These are phyloP conservation scores for Spatulosminthurus flaviceps DNA, from an alignment of 2,888 invertebrate species.

Conservation along the genomic window DNA sequence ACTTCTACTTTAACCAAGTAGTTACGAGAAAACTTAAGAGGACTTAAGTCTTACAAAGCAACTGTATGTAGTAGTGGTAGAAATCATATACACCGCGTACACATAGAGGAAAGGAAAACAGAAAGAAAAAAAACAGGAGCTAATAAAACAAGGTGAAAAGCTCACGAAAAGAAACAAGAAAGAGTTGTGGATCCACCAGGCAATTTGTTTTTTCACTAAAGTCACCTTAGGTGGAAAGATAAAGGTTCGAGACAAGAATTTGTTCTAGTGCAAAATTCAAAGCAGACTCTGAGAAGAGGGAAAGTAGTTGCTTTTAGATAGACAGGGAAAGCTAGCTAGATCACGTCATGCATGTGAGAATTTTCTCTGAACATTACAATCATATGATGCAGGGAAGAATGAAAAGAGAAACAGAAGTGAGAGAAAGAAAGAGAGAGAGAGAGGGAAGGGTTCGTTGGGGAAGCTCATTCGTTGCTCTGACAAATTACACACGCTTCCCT, in stretches of 20 bases:
- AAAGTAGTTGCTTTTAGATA: slow-evolving; percentile 2
- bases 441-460: slow-evolving; percentile 24
- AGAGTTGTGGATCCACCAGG: slow-evolving; percentile 12
- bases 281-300: slow-evolving; percentile 23
- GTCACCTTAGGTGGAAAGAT: slow-evolving; percentile 27
- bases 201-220: slow-evolving; percentile 25
- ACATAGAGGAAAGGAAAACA: background rate
- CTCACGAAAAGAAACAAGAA: slow-evolving; percentile 22
- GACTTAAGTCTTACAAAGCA: background rate
- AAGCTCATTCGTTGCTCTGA: slow-evolving; percentile 32
- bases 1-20: background rate
- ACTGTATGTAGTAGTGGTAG: background rate
- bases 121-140: background rate
- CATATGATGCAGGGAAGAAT: slow-evolving; percentile 16
- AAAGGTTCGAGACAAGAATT: slow-evolving; percentile 21
- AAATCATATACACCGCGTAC: background rate
- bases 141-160: slow-evolving; percentile 31
- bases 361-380: slow-evolving; percentile 21
- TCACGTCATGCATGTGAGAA: slow-evolving; percentile 33
- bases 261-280: slow-evolving; percentile 29
- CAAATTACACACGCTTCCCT: slow-evolving; percentile 42
- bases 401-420: slow-evolving; percentile 23
- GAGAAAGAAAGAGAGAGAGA: background rate
- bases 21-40: slow-evolving; percentile 4
- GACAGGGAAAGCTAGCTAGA: background rate